Evolutionary conservation across 2,888 invertebrate species (phyloP), one percentile per base, ranked within the genome.

Genomic region (Lasioglossum figueresi): DNA sequence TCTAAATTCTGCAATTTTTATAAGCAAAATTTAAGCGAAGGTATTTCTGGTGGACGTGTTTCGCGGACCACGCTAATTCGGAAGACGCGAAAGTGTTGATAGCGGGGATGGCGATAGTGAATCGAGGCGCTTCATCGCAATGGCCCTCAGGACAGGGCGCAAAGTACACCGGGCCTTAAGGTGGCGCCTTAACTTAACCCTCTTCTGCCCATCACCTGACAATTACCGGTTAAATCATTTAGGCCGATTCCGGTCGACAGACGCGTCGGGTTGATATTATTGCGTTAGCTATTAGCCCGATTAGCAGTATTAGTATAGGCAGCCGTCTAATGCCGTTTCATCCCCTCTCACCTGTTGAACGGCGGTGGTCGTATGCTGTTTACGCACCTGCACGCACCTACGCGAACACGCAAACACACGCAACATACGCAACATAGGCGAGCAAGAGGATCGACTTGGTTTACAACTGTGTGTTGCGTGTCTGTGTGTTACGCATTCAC

Each of bases 341-440:
- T 92, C 92, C 93, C 91, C 91, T 93, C 90, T 94, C 94, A 95
- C 94, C 94, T 95, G 94, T 95, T 95, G 94, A 94, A 91, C 93
- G 87, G 81, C 85, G 72, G 79, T 78, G 76, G 76, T 43, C 74
- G 87, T 84, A 74, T 59, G 81, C 81, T 84, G 83, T 86, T 85
- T 84, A 88, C 90, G 89, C 91, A 89, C 89, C 88, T 85, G 85
- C 80, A 89, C 85, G 84, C 89, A 83, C 82, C 73, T 79, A 63
- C 85, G 83, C 86, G 48, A 68, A 31, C 31, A 31, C 31, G 31
- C 31, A 31, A 71, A 40, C 43, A 43, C 40, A 40, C 40, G 40
- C n/a, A n/a, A n/a, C 43, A 12, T 4, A 34, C 34, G 34, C 34
- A 14, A 43, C 31, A 45, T 52, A 63, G 45, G 27, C 78, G 37